These are phyloP conservation scores for Trissolcus basalis DNA, from an alignment of 1,140 invertebrate species.

Conservation along the genomic window DNA sequence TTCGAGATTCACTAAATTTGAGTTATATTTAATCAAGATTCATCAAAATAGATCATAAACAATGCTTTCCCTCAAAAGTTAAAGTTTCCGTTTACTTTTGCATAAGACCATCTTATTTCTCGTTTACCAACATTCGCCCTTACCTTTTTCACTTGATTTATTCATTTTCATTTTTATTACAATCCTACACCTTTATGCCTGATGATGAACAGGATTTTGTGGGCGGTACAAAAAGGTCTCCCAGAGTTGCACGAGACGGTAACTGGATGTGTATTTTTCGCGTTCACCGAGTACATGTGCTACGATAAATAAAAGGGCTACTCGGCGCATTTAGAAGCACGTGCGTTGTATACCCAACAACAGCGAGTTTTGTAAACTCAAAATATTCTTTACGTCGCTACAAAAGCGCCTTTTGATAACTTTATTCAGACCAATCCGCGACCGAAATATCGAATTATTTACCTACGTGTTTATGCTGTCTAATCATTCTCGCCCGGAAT, in stretches of 20 bases:
- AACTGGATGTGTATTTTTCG: conserved; percentile 52
- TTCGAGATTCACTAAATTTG: too few relatives aligned
- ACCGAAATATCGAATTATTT: conserved; percentile 4
- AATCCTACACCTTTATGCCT: too few relatives aligned
- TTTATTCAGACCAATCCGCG: conserved; percentile 43
- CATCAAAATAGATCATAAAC: too few relatives aligned
- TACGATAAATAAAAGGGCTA: conserved; percentile 57
- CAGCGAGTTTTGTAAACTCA: conserved; percentile 46
- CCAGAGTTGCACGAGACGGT: conserved; percentile 5
- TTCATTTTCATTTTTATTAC: too few relatives aligned
- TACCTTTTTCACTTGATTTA: too few relatives aligned
- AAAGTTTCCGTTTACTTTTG: too few relatives aligned
- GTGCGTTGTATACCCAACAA: conserved; percentile 51
- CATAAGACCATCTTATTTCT: too few relatives aligned
- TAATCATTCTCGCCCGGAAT: conserved; percentile 17
- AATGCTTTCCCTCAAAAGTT: too few relatives aligned
- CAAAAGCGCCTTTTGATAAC: conserved; percentile 47
- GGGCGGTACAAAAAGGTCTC: too few relatives aligned
- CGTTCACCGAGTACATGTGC: conserved; percentile 45
- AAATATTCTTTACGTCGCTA: conserved; percentile 50
- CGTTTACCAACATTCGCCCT: too few relatives aligned
- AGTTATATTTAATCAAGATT: too few relatives aligned
- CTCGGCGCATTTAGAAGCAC: conserved; percentile 48
- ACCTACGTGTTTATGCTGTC: conserved; percentile 1
- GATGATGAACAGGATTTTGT: too few relatives aligned